A percentile compares a stretch with the other conserved stretches of the same genome.
Evolutionary conservation across 2,888 invertebrate species (phyloP).

Genomic region (Shargacucullia verbasci): DNA sequence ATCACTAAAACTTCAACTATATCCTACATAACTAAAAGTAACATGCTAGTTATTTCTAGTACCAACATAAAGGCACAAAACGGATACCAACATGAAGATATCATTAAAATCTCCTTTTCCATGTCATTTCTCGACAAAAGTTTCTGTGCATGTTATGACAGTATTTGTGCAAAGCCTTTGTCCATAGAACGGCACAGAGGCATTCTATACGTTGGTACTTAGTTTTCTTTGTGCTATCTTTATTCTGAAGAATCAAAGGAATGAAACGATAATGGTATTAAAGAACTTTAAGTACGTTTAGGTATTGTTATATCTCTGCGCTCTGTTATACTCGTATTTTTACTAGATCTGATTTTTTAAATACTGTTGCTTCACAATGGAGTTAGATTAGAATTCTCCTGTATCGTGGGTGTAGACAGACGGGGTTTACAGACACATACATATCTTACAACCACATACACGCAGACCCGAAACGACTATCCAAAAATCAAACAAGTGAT

Average conservation of each 20-base stretch:
- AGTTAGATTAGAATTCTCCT: too few species aligned
- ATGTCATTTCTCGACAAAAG: slow-evolving; percentile 54
- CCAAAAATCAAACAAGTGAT: too few species aligned
- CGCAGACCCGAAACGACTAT: too few species aligned
- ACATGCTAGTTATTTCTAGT: slow-evolving; percentile 30
- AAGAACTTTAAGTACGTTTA: too few species aligned
- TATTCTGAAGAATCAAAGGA: slow-evolving; percentile 34
- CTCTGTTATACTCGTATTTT: too few species aligned
- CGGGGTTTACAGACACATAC: too few species aligned
- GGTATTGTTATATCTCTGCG: too few species aligned
- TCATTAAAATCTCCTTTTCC: slow-evolving; percentile 61
- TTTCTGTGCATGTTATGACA: slow-evolving; percentile 55
- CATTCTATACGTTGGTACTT: slow-evolving; percentile 32
- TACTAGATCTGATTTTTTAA: too few species aligned
- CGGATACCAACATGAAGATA: slow-evolving; percentile 48
- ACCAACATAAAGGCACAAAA: slow-evolving; percentile 40
- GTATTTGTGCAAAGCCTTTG: slow-evolving; percentile 53
- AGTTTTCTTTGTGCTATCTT: slow-evolving; percentile 24
- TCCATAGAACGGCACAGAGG: slow-evolving; percentile 38
- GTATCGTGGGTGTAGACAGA: too few species aligned
- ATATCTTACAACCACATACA: too few species aligned
- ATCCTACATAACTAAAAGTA: slow-evolving; percentile 25
- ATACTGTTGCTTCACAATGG: too few species aligned
- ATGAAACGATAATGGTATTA: slow-evolving; percentile 17
- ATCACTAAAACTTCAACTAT: slow-evolving; percentile 8